Conservation (phyloP, 2,797 vertebrate species). For the Thunnus albacares region DNA sequence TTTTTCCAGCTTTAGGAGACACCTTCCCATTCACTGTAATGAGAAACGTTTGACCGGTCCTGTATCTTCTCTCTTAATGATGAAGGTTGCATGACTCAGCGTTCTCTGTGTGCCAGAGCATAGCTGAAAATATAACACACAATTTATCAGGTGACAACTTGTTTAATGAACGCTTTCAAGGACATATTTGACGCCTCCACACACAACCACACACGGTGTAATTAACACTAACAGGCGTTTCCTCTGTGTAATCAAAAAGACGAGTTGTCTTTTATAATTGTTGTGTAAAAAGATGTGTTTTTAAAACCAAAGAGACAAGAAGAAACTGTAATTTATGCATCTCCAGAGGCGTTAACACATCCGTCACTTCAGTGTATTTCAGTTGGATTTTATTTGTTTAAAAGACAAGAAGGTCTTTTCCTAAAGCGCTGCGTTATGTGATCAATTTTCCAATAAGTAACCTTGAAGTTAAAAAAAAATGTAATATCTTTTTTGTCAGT, state of each 20-base stretch:
- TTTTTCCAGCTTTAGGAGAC: too few species aligned
- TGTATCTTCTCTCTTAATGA: not conserved
- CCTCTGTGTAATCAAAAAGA: slow-evolving; percentile 45
- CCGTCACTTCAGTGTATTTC: not conserved
- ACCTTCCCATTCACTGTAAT: too few species aligned
- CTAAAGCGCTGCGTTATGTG: rapidly evolving
- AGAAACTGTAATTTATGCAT: not conserved
- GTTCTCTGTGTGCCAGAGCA: not conserved
- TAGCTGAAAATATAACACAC: slow-evolving; percentile 27
- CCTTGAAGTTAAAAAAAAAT: too few species aligned
- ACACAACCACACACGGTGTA: slow-evolving; percentile 34
- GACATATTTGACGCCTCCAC: slow-evolving; percentile 52
- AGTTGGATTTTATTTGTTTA: not conserved
- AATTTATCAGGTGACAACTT: slow-evolving; percentile 45
- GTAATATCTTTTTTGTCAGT: too few species aligned
- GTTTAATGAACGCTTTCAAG: slow-evolving; percentile 58
- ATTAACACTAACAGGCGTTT: slow-evolving; percentile 46
- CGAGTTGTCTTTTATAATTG: not conserved
- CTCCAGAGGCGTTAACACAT: not conserved
- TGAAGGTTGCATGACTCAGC: slow-evolving; percentile 28
- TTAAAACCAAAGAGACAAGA: slow-evolving; percentile 40
- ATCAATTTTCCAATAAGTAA: not conserved
- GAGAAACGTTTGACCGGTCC: too few species aligned
- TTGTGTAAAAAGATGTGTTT: slow-evolving; percentile 46
- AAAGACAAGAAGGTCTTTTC: too few species aligned